Evolutionary conservation across 1,140 invertebrate genomes (phyloP), one percentile per base, ranked within the genome.

Genomic region (Magallana angulata): DNA sequence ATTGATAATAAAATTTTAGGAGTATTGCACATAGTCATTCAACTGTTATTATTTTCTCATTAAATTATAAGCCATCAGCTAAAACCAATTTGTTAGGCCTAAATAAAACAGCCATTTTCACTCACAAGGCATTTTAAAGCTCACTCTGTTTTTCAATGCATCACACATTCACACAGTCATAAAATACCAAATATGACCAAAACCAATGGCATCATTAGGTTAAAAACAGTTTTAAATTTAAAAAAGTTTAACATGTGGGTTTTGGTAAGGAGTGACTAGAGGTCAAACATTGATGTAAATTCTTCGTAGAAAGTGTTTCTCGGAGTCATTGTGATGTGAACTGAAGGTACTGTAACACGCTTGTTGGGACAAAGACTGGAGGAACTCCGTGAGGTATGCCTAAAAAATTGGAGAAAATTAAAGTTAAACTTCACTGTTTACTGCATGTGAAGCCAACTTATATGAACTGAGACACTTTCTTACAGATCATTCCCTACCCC

Each of bases 361-460:
- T 83, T 94, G 93, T 36, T 92, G 92, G 6, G 94, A 94, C 18
- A 95, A 85, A 0, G 91, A 91, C 87, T 93, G 92, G 11, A 95
- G 85, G 86, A 94, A 95, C 84, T 94, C 94, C 8, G 93, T 94
- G 30, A 95, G 87, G 87, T 93, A 94, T 2, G 90, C 90, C 94
- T 95, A 90, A n/a, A 36, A 92, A 92, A 30, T 59, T 36, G 4
- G 36, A 36, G 62, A 36, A 36, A 36, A 36, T 36, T 3, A 4
- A 36, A 36, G 4, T 36, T 36, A 36, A 36, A 36, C 4, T 1
- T 36, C 36, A 36, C 36, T 36, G 36, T 36, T 36, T 3, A 36
- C 4, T 36, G 36, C 36, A 36, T 36, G 36, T 36, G 36, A 36
- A 4, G 36, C 36, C 4, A 4, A 36, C 1, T 36, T 3, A 36